A percentile compares a stretch with the other conserved stretches of the same genome.
Conservation (phyloP, 2,888 invertebrate genomes). For the Scaptomyza parva region DNA sequence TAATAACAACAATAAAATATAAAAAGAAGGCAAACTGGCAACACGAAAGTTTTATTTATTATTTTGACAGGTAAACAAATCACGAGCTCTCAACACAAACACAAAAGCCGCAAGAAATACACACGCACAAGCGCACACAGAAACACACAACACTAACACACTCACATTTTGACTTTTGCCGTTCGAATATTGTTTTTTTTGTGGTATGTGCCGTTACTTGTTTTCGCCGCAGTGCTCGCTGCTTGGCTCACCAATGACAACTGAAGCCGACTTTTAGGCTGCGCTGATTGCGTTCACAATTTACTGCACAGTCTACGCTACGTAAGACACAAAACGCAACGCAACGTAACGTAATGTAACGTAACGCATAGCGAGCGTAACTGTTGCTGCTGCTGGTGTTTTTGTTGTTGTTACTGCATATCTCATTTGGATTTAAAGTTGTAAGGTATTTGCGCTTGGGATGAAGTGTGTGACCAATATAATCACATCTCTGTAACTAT, state of each 20-base stretch:
- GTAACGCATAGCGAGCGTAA: slow-evolving; percentile 25
- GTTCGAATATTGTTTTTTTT: slow-evolving; percentile 7
- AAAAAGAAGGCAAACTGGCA: slow-evolving; percentile 59
- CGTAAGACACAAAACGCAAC: slow-evolving; percentile 21
- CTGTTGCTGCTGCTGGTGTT: slow-evolving; percentile 11
- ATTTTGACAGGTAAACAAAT: slow-evolving; percentile 80
- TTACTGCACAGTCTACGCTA: not conserved
- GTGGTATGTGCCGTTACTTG: slow-evolving; percentile 25
- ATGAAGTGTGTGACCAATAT: no score
- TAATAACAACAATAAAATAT: slow-evolving; percentile 41
- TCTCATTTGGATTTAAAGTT: slow-evolving; percentile 39
- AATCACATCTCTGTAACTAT: no score
- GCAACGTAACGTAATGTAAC: slow-evolving; percentile 17
- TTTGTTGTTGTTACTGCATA: not conserved
- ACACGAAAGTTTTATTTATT: slow-evolving; percentile 80
- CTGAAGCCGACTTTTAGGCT: slow-evolving; percentile 78
- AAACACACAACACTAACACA: slow-evolving; percentile 30
- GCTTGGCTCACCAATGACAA: slow-evolving; percentile 58
- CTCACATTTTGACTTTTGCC: slow-evolving; percentile 57
- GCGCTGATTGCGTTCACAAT: slow-evolving; percentile 43
- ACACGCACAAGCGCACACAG: slow-evolving; percentile 36
- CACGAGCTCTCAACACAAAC: slow-evolving; percentile 61
- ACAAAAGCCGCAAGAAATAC: slow-evolving; percentile 42
- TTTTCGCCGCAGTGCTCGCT: slow-evolving; percentile 42
- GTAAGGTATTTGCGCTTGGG: no score